phyloP scores from a whole-genome alignment of 2,113 vertebrate species.

The Chamaetylas fuelleborni region DNA sequence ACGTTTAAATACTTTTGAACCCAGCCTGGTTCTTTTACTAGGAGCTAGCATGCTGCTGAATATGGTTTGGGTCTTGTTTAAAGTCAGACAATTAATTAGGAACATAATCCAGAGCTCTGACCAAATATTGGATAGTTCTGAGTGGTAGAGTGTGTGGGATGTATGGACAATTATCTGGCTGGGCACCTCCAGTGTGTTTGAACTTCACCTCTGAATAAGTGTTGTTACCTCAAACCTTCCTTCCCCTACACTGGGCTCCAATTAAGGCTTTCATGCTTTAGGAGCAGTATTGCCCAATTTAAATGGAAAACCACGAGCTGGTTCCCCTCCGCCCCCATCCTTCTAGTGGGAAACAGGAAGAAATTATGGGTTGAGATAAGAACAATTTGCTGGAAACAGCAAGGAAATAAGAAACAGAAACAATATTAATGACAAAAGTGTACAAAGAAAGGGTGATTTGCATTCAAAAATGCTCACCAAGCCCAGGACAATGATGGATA shows the following conservation, averaged over 20 bases:
- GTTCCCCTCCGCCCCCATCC: no score
- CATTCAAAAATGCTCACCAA: not conserved
- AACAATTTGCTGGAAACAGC: not conserved
- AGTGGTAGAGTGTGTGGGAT: not conserved
- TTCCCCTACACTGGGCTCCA: no score
- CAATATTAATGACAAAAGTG: not conserved
- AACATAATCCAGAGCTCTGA: not conserved
- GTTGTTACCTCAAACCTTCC: not conserved
- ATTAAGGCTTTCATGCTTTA: not conserved
- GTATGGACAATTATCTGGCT: not conserved
- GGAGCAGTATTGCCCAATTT: not conserved
- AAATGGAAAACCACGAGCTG: not conserved
- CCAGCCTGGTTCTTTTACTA: not conserved
- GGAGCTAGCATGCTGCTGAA: not conserved
- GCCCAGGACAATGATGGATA: not conserved
- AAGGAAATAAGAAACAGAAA: not conserved
- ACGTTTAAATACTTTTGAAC: not conserved
- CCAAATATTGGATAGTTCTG: not conserved
- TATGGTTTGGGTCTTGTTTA: not conserved
- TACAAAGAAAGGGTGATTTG: not conserved
- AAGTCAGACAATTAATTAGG: not conserved
- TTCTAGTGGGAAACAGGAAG: not conserved
- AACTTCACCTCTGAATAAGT: not conserved
- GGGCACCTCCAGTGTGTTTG: not conserved
- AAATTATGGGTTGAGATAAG: not conserved